phyloP scores from a whole-genome alignment of 2,113 vertebrate species.

The Bos indicus region DNA sequence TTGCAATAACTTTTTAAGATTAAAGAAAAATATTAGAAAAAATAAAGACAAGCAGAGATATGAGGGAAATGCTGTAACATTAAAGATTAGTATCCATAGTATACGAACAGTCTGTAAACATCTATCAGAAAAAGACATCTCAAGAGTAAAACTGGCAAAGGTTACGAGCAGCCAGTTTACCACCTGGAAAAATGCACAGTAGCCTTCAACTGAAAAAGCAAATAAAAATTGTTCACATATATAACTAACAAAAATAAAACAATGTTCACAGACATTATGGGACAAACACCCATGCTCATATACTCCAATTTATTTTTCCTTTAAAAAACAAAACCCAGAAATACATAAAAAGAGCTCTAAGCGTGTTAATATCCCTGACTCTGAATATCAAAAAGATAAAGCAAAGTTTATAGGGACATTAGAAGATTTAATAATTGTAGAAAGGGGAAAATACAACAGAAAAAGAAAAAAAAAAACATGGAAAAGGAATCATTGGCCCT shows the following conservation, averaged over 20 bases:
- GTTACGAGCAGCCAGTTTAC: neutral
- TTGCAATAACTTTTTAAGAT: neutral
- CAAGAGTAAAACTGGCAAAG: neutral
- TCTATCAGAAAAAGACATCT: neutral
- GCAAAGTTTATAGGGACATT: neutral
- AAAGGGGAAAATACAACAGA: neutral
- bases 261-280: neutral
- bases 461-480: neutral
- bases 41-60: neutral
- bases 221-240: neutral
- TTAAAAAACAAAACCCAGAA: neutral
- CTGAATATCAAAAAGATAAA: neutral
- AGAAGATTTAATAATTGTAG: neutral
- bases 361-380: neutral
- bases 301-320: neutral
- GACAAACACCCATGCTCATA: neutral
- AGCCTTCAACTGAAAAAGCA: neutral
- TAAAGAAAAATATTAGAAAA: neutral
- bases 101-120: neutral
- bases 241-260: neutral
- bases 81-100: neutral
- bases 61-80: neutral
- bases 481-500: neutral
- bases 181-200: neutral
- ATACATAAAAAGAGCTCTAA: neutral